Evolutionary conservation across 2,113 vertebrate genomes (phyloP).

Genomic region (Sapayoa aenigma): DNA sequence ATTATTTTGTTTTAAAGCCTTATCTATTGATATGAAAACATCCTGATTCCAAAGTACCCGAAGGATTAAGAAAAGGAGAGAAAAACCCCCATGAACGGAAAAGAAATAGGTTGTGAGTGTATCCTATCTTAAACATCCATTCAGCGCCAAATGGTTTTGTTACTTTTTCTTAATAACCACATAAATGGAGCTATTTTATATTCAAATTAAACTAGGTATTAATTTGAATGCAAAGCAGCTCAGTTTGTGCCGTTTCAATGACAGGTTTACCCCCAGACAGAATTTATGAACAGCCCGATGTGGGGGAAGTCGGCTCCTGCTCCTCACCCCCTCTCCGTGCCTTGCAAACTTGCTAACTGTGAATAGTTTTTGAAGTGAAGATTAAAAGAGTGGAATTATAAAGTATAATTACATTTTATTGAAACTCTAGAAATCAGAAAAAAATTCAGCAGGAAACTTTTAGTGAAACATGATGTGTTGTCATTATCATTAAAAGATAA

Average conservation of each 20-base stretch:
- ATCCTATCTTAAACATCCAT: slow-evolving; percentile 76
- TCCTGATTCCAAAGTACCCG: slow-evolving; percentile 55
- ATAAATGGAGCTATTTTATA: slow-evolving; percentile 81
- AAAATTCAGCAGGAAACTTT: slow-evolving; percentile 83
- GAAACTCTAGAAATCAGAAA: slow-evolving; percentile 78
- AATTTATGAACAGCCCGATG: slow-evolving; percentile 54
- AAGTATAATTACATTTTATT: slow-evolving; percentile 86
- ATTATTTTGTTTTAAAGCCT: slow-evolving; percentile 55
- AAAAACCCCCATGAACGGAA: not conserved
- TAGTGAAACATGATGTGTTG: slow-evolving; percentile 81
- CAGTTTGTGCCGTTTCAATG: slow-evolving; percentile 69
- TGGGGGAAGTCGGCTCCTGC: slow-evolving; percentile 21
- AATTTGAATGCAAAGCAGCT: slow-evolving; percentile 83
- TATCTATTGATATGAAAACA: slow-evolving; percentile 64
- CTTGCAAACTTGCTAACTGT: slow-evolving; percentile 71
- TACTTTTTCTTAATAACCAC: slow-evolving; percentile 70
- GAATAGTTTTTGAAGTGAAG: slow-evolving; percentile 80
- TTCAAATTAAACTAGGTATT: slow-evolving; percentile 82
- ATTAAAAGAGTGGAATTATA: slow-evolving; percentile 82
- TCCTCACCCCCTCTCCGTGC: slow-evolving; percentile 47
- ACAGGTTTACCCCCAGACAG: slow-evolving; percentile 74
- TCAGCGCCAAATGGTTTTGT: slow-evolving; percentile 69
- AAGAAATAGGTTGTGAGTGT: slow-evolving; percentile 64
- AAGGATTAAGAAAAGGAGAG: slow-evolving; percentile 57
- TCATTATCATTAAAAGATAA: slow-evolving; percentile 87